These are phyloP conservation scores for Catharus fuscescens DNA, from an alignment of 2,113 vertebrate species.

Conservation along the genomic window DNA sequence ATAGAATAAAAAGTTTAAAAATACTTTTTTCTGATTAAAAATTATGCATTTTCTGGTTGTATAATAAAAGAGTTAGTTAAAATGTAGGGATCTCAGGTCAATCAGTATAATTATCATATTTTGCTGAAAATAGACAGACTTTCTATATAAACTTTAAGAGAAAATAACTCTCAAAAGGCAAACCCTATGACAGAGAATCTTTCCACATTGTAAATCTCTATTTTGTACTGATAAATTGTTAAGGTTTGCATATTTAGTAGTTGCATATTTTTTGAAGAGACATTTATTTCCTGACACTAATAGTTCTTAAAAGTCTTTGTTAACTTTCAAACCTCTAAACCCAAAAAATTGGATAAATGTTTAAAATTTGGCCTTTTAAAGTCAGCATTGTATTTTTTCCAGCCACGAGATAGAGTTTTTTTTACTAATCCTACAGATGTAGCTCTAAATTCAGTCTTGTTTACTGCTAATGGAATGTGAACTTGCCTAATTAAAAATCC, in stretches of 20 bases:
- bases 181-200: background rate
- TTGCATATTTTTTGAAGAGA: background rate
- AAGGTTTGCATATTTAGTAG: background rate
- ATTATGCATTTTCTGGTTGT: background rate
- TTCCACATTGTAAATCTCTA: background rate
- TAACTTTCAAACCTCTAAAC: slow-evolving; percentile 2
- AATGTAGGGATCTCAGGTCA: background rate
- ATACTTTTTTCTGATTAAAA: background rate
- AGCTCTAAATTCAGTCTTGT: slow-evolving; percentile 27
- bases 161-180: background rate
- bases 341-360: background rate
- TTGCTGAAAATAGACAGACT: slow-evolving; percentile 14
- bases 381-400: background rate
- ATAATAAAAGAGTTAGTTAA: slow-evolving; percentile 10
- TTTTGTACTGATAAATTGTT: slow-evolving; percentile 1
- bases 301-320: background rate
- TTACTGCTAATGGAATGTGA: slow-evolving; percentile 19
- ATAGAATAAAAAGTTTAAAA: background rate
- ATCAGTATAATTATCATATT: background rate
- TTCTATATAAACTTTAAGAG: background rate
- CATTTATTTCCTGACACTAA: background rate
- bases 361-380: background rate
- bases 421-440: background rate
- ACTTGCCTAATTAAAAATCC: slow-evolving; percentile 3
- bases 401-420: background rate